Percentiles rank a stretch among this genome's conserved stretches.
Evolutionary conservation across 92 coral and sea anemone genomes (phyloP).

Genomic region (Pocillopora meandrina): DNA sequence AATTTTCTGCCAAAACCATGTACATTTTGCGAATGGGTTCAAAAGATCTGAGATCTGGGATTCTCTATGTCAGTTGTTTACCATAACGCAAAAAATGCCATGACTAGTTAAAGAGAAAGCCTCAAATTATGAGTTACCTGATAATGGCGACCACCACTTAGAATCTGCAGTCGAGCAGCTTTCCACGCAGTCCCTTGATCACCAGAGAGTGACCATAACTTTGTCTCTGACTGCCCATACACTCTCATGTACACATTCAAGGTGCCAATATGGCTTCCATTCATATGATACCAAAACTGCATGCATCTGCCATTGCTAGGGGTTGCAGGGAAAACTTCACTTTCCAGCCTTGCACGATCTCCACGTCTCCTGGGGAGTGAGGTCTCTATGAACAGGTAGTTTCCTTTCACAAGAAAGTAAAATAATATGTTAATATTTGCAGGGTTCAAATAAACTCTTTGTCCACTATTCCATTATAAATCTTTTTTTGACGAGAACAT

Average conservation of each 20-base stretch:
- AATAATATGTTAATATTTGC: neutral
- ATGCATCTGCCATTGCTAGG: conserved; percentile 81
- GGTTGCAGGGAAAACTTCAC: conserved; percentile 83
- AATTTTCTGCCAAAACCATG: too few species aligned
- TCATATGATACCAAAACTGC: conserved; percentile 96
- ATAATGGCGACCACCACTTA: conserved; percentile 73
- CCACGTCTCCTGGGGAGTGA: conserved; percentile 87
- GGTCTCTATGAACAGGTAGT: conserved; percentile 92
- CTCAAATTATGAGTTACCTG: conserved; percentile 54
- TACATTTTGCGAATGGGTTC: too few species aligned
- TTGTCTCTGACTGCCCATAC: conserved; percentile 84
- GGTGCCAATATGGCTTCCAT: conserved; percentile 80
- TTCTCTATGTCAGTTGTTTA: neutral
- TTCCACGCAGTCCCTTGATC: conserved; percentile 77
- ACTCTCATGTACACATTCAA: conserved; percentile 79
- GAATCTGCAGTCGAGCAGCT: conserved; percentile 77
- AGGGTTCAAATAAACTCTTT: neutral
- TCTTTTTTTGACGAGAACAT: too few species aligned
- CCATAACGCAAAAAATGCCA: too few species aligned
- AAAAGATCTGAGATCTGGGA: neutral
- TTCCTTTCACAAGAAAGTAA: neutral
- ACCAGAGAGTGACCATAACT: conserved; percentile 72
- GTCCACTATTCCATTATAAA: too few species aligned
- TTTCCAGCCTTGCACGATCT: conserved; percentile 92
- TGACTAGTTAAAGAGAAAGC: neutral